Conservation (phyloP, 2,797 vertebrate genomes). For the Steatocranus sp. region DNA sequence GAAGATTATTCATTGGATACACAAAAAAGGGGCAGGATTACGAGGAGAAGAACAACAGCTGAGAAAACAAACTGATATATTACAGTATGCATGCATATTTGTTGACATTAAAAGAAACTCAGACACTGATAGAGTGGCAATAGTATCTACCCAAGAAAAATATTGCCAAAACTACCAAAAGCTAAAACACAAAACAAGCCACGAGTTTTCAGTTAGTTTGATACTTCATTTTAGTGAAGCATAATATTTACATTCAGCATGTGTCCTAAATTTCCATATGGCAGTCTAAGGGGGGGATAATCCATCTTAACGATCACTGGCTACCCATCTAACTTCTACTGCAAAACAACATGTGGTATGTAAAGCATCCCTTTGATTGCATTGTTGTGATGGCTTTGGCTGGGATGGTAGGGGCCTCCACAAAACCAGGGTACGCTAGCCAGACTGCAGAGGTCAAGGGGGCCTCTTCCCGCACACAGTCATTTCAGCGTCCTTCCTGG, state of each 20-base stretch:
- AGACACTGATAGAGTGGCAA: background rate
- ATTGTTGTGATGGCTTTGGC: conserved; percentile 49
- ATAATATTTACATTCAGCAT: conserved; percentile 64
- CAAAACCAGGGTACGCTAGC: conserved; percentile 11
- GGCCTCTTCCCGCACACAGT: conserved; percentile 58
- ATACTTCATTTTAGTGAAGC: conserved; percentile 15
- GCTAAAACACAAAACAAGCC: background rate
- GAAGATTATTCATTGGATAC: background rate
- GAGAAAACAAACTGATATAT: background rate
- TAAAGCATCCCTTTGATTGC: conserved; percentile 69
- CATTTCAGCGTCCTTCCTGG: conserved; percentile 51
- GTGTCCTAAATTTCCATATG: conserved; percentile 70
- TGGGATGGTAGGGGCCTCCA: conserved; percentile 16
- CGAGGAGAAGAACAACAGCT: background rate
- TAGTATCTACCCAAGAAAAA: background rate
- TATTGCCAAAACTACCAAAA: background rate
- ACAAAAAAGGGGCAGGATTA: background rate
- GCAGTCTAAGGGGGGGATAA: conserved; percentile 34
- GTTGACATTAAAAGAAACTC: background rate
- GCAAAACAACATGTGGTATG: conserved; percentile 70
- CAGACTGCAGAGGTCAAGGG: conserved; percentile 58
- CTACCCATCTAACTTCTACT: conserved; percentile 56
- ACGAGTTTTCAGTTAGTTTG: background rate
- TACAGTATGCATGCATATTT: background rate
- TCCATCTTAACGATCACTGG: conserved; percentile 58